These are phyloP conservation scores for Hemitrygon akajei DNA, from an alignment of 2,797 vertebrate genomes.

Conservation along the genomic window DNA sequence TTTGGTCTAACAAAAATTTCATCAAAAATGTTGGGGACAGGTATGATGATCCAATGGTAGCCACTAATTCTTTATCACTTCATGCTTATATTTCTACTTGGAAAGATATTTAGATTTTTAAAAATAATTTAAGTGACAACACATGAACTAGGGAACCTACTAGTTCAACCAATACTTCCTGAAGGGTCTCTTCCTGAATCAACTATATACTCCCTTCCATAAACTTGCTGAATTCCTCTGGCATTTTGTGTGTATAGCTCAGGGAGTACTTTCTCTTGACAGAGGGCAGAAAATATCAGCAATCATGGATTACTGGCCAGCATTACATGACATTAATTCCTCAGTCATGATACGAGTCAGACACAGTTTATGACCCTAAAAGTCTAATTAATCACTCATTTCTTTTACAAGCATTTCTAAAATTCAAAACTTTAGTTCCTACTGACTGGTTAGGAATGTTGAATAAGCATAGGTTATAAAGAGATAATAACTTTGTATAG, in stretches of 20 bases:
- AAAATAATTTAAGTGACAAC: not conserved
- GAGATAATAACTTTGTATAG: not conserved
- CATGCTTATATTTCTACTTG: not conserved
- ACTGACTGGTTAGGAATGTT: not conserved
- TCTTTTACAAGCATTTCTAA: not conserved
- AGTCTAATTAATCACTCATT: not conserved
- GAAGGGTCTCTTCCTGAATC: too few relatives aligned
- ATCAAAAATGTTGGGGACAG: not conserved
- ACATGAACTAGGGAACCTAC: not conserved
- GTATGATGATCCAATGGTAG: not conserved
- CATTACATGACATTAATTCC: not conserved
- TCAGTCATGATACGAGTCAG: not conserved
- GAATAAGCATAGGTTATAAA: not conserved
- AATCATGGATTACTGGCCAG: not conserved
- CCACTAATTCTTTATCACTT: not conserved
- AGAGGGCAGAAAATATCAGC: not conserved
- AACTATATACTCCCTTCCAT: too few relatives aligned
- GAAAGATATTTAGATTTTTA: not conserved
- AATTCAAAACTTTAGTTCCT: not conserved
- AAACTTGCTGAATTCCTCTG: too few relatives aligned
- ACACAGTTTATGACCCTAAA: not conserved
- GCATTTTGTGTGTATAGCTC: too few relatives aligned
- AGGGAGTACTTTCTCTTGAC: not conserved
- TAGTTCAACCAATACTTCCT: not conserved
- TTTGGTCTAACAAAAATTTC: not conserved